Evolutionary conservation across 53 echinoderm and acorn worm genomes (phyloP).

Genomic region (Glandiceps talaboti): DNA sequence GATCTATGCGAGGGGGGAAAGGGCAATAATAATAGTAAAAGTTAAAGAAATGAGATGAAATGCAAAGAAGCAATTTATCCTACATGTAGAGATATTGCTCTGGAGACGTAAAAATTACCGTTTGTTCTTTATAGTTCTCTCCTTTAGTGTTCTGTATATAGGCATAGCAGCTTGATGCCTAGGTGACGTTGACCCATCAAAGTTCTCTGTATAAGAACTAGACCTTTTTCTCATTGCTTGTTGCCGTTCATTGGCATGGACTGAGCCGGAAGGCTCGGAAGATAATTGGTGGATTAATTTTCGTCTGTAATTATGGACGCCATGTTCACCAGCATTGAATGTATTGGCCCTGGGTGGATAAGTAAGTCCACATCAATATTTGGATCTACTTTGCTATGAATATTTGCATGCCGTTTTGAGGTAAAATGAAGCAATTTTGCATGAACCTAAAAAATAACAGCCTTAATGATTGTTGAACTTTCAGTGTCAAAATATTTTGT

Average conservation of each 20-base stretch:
- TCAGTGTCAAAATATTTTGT: no score
- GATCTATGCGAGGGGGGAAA: not conserved
- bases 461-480: no score
- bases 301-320: not conserved
- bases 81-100: no score
- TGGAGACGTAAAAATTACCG: not conserved
- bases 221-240: not conserved
- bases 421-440: no score
- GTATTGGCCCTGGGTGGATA: not conserved
- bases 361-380: no score
- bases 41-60: not conserved
- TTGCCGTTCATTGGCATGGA: not conserved
- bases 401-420: no score
- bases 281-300: not conserved
- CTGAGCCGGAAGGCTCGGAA: not conserved
- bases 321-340: not conserved
- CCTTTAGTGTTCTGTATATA: not conserved
- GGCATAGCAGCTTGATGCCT: not conserved
- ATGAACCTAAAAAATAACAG: no score
- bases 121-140: not conserved
- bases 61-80: not conserved
- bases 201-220: not conserved
- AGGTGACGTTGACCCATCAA: not conserved
- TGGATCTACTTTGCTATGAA: no score
- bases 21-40: not conserved